These are phyloP conservation scores for Thereva nobilitata DNA, from an alignment of 2,888 invertebrate species.

Conservation along the genomic window DNA sequence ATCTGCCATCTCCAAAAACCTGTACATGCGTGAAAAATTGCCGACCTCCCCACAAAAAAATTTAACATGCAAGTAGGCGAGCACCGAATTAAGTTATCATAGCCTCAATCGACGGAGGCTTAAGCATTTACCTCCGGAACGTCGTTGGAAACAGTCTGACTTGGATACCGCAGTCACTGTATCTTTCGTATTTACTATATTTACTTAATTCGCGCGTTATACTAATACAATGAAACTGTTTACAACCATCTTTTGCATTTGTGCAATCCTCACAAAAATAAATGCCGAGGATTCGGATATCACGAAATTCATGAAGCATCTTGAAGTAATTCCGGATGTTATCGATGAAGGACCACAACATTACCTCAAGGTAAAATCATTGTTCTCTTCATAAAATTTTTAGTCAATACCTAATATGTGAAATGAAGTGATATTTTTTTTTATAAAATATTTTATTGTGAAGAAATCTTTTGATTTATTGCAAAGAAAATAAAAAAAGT, in stretches of 20 bases:
- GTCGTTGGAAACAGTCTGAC: conserved; percentile 15
- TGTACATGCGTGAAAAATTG: too few species aligned
- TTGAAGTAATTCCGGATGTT: conserved; percentile 54
- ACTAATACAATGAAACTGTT: too few species aligned
- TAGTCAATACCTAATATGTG: background rate
- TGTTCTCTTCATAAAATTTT: background rate
- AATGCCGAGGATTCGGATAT: conserved; percentile 49
- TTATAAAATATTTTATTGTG: too few species aligned
- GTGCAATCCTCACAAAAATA: background rate
- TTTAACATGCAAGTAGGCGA: conserved; percentile 15
- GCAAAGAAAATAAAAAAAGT: too few species aligned
- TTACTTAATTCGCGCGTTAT: too few species aligned
- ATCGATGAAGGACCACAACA: conserved; percentile 51
- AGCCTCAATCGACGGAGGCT: conserved; percentile 6
- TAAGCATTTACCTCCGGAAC: conserved; percentile 10
- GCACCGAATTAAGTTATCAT: conserved; percentile 15
- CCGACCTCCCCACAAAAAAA: conserved; percentile 10
- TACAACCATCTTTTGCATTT: too few species aligned
- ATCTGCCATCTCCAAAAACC: too few species aligned
- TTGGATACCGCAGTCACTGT: background rate
- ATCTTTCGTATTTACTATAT: too few species aligned
- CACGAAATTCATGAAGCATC: conserved; percentile 51
- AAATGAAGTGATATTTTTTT: background rate
- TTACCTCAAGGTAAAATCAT: conserved; percentile 50
- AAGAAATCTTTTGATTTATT: too few species aligned